Percentiles rank a stretch among this genome's conserved stretches.
Evolutionary conservation across 1,140 invertebrate species (phyloP).

Genomic region (Bombus confusus): DNA sequence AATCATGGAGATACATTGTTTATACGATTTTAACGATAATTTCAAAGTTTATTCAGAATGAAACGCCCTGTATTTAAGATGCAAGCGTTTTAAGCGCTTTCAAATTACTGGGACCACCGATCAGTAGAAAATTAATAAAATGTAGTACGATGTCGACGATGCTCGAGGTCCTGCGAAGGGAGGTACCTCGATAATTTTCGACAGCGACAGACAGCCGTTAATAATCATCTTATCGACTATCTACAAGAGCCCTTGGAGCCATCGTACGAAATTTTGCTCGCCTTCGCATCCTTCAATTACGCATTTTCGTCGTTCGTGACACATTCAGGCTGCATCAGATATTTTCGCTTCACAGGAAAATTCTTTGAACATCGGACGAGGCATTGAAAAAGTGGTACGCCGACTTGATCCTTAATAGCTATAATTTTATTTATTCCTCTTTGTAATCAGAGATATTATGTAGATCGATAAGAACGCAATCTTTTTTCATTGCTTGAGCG

Average conservation of each 20-base stretch:
- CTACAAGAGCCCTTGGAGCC: not conserved
- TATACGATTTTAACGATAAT: not conserved
- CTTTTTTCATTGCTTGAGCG: not conserved
- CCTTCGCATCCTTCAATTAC: conserved; percentile 14
- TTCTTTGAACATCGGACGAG: not conserved
- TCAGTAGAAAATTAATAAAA: conserved; percentile 30
- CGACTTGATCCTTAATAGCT: not conserved
- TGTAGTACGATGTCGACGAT: not conserved
- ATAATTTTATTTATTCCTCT: not conserved
- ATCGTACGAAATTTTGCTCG: conserved; percentile 2
- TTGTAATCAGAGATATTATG: not conserved
- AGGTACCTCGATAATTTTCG: not conserved
- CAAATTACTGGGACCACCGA: conserved; percentile 2
- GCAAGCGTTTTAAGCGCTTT: not conserved
- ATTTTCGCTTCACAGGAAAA: not conserved
- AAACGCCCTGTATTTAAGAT: not conserved
- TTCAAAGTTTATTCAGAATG: not conserved
- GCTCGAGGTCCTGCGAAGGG: not conserved
- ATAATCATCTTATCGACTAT: conserved; percentile 22
- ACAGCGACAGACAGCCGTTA: conserved; percentile 10
- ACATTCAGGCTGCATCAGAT: not conserved
- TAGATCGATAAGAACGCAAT: not conserved
- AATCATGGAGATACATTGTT: not conserved
- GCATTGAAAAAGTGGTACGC: not conserved
- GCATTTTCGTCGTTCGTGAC: not conserved